Percentiles rank a stretch among this genome's conserved stretches.
These are phyloP conservation scores for western clawed frog (Xenopus tropicalis) DNA, from an alignment of 2,113 vertebrate species.

Conservation along the genomic window DNA sequence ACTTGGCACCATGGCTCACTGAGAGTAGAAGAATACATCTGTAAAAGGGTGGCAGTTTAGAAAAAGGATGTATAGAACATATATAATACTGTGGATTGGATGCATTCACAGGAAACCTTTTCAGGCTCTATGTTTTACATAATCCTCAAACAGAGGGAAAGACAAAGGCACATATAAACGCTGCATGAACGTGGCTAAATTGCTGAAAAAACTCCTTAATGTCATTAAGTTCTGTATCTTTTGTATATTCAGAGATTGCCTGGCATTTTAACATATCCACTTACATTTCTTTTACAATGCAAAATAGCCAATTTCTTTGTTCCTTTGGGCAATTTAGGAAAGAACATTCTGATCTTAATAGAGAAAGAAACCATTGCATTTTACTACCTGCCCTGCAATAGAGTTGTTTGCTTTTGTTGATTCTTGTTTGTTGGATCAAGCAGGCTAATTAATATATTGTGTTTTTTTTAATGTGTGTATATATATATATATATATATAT, in stretches of 20 bases:
- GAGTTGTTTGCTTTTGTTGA: too few species aligned
- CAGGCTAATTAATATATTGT: too few species aligned
- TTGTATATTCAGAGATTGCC: neutral
- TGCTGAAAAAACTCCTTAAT: conserved; percentile 12
- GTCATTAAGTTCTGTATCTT: conserved; percentile 2
- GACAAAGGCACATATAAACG: conserved; percentile 17
- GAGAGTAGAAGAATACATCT: too few species aligned
- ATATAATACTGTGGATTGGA: conserved; percentile 26
- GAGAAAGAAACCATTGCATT: neutral
- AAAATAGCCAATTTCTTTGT: conserved; percentile 11
- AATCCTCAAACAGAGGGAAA: conserved; percentile 20
- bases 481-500: too few species aligned
- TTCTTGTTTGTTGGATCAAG: too few species aligned
- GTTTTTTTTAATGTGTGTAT: too few species aligned
- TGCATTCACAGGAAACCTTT: conserved; percentile 28
- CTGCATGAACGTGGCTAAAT: conserved; percentile 32
- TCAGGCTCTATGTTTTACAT: conserved; percentile 31
- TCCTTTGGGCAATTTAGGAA: conserved; percentile 1
- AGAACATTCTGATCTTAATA: neutral
- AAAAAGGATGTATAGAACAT: conserved; percentile 35
- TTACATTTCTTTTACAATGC: conserved; percentile 1
- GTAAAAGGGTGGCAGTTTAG: conserved; percentile 15
- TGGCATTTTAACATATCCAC: conserved; percentile 5
- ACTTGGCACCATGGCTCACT: too few species aligned
- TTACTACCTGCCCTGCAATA: too few species aligned